Evolutionary conservation across 2,113 vertebrate species (phyloP), one percentile per base, ranked within the genome.

Genomic region (Sinosuthora webbiana): DNA sequence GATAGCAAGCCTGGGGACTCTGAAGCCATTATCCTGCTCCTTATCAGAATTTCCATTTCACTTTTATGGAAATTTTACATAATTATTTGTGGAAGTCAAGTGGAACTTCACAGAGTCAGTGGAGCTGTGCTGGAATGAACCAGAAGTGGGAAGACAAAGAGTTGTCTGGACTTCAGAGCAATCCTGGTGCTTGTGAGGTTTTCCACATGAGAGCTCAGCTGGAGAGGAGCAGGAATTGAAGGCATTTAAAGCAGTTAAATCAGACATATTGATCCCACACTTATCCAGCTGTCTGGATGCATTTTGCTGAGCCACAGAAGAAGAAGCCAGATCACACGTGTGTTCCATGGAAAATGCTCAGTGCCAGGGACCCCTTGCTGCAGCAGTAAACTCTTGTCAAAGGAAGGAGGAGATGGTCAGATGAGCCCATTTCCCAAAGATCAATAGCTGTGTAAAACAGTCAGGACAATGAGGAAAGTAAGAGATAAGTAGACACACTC

Each of bases 281-380:
- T 67, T 67, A 60, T 20, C 60, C 69, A 84, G 49, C 55, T 19
- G 7, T 78, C 83, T 78, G 47, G 25, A 41, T 64, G 53, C 35
- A n/a, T 91, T 80, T 79, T 24, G 24, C 62, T 7, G 4, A 77
- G 50, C 9, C 50, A 44, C 42, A 21, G 42, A 60, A 53, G 56
- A 35, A 82, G 10, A 50, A 30, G 30, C 11, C 1, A 14, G 33
- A 50, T 56, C 24, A 30, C 27, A 12, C 0, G 0, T 11, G 20
- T 64, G 20, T n/a, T 74, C 55, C 35, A 37, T 22, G 30, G 60
- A 59, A 65, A 41, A 33, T 13, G 15, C 31, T 47, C 21, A 11
- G 0, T 24, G 27, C 27, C 55, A 50, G 3, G 7, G 21, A 50
- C 20, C 7, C 59, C 27, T 37, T n/a, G 13, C 23, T 83, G 31